A percentile compares a stretch with the other conserved stretches of the same genome.
These are phyloP conservation scores for Cyclopterus lumpus DNA, from an alignment of 2,797 vertebrate species.

Conservation along the genomic window DNA sequence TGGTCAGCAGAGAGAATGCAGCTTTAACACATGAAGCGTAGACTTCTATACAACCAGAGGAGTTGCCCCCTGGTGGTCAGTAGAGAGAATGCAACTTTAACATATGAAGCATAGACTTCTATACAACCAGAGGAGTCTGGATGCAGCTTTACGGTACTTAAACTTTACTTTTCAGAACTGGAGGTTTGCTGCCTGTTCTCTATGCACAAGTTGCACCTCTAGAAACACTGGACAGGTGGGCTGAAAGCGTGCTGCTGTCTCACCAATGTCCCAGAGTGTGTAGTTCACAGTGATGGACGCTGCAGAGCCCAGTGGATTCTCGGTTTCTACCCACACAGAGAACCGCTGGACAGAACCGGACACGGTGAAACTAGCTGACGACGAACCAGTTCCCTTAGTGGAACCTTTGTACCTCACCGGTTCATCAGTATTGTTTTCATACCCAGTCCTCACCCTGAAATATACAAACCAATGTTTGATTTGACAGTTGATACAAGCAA, in stretches of 20 bases:
- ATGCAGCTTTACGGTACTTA: not conserved
- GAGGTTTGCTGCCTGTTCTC: not conserved
- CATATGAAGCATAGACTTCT: no score
- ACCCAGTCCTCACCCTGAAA: slow-evolving; percentile 61
- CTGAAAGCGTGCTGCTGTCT: slow-evolving; percentile 12
- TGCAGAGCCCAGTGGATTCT: slow-evolving; percentile 83
- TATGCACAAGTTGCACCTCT: not conserved
- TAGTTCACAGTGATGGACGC: slow-evolving; percentile 73
- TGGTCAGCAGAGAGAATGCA: no score
- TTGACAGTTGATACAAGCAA: not conserved
- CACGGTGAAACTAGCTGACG: slow-evolving; percentile 63
- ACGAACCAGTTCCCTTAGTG: slow-evolving; percentile 9
- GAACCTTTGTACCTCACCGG: not conserved
- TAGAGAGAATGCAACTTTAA: no score
- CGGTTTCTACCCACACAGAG: slow-evolving; percentile 74
- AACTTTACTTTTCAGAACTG: not conserved
- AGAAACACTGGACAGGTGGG: not conserved
- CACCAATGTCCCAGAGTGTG: slow-evolving; percentile 85
- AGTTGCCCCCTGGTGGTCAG: no score
- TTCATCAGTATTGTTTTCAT: slow-evolving; percentile 12
- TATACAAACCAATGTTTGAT: slow-evolving; percentile 32
- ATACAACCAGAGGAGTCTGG: no score
- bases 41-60: no score
- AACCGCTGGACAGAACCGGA: slow-evolving; percentile 69
- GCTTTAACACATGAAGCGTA: no score